These are phyloP conservation scores for Gymnoscopelus microlampas DNA, from an alignment of 2,797 vertebrate genomes.

Conservation along the genomic window DNA sequence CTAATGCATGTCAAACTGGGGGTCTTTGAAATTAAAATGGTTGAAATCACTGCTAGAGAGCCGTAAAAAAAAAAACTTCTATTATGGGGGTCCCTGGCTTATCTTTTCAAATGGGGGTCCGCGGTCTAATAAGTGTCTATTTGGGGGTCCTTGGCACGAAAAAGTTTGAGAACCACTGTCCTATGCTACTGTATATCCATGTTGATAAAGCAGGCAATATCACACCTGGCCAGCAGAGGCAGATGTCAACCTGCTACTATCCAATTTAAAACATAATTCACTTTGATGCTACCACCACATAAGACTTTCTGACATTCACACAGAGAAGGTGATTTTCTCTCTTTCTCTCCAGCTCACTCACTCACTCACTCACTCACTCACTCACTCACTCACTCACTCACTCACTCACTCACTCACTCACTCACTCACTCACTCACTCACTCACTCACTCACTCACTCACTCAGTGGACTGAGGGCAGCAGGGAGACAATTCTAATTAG, in stretches of 20 bases:
- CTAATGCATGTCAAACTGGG: too few species aligned
- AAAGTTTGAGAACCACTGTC: too few species aligned
- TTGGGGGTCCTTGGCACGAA: too few species aligned
- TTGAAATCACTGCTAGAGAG: too few species aligned
- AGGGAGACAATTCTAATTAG: constrained; percentile 64
- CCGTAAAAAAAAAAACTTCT: too few species aligned
- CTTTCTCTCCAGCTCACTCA: constrained; percentile 8
- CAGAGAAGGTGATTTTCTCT: constrained; percentile 12
- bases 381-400: background rate
- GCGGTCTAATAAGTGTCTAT: too few species aligned
- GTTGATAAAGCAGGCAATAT: constrained; percentile 54
- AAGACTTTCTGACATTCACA: constrained; percentile 41
- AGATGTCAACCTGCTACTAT: constrained; percentile 15
- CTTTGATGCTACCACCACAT: constrained; percentile 50
- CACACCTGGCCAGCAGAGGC: constrained; percentile 50
- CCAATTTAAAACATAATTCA: constrained; percentile 36
- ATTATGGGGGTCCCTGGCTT: too few species aligned
- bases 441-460: constrained; percentile 5
- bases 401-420: constrained; percentile 4
- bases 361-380: constrained; percentile 4
- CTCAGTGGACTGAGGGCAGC: constrained; percentile 10
- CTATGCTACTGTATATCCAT: constrained; percentile 6
- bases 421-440: background rate
- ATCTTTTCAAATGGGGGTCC: too few species aligned
- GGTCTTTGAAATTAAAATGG: too few species aligned